Evolutionary conservation across 2,888 invertebrate species (phyloP).

Genomic region (Drosophila cognata): DNA sequence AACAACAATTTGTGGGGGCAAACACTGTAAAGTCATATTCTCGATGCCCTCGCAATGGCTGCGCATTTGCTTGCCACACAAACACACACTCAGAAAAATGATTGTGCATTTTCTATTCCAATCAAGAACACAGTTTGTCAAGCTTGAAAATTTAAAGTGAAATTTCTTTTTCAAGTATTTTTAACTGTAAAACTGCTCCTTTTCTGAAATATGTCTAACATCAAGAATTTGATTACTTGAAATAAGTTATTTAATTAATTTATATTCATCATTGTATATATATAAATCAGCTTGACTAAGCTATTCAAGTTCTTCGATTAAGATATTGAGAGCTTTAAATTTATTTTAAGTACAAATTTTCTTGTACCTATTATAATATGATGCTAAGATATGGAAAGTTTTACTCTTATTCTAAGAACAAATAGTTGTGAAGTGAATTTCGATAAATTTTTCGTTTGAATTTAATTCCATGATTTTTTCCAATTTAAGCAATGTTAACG

Average conservation of each 20-base stretch:
- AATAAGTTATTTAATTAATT: background rate
- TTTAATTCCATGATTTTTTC: rapidly evolving
- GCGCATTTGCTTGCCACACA: slow-evolving; percentile 59
- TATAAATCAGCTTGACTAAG: background rate
- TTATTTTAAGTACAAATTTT: background rate
- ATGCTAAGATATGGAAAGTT: background rate
- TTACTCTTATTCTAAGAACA: rapidly evolving
- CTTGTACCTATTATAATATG: background rate
- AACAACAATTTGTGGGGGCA: slow-evolving; percentile 47
- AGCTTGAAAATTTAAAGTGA: background rate
- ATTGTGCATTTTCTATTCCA: background rate
- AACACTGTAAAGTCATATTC: slow-evolving; percentile 38
- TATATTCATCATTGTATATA: background rate
- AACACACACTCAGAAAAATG: background rate
- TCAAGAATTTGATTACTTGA: background rate
- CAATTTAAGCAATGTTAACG: rapidly evolving
- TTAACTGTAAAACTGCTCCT: background rate
- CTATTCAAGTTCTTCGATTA: background rate
- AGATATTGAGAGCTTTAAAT: background rate
- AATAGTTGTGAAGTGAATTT: background rate
- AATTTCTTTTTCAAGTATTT: background rate
- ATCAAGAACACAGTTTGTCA: background rate
- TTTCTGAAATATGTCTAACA: background rate
- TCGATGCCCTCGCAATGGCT: slow-evolving; percentile 49
- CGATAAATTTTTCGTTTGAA: background rate